phyloP scores from a whole-genome alignment of 1,140 invertebrate species.

The Eupristina koningsbergeri region DNA sequence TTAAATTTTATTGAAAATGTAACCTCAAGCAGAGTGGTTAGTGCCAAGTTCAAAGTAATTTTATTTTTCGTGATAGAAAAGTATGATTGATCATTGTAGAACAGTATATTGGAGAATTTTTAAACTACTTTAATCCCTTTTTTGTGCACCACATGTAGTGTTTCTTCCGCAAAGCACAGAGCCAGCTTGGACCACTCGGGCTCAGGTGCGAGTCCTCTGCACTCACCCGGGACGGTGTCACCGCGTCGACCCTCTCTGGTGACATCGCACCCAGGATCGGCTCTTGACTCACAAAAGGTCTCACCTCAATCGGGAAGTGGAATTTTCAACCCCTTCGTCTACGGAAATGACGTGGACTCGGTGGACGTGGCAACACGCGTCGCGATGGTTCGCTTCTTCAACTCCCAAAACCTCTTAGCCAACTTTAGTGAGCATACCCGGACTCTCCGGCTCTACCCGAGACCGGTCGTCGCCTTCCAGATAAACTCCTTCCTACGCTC shows the following conservation, averaged over 20 bases:
- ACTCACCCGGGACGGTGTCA: constrained; percentile 63
- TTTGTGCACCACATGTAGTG: constrained; percentile 54
- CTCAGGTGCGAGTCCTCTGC: constrained; percentile 54
- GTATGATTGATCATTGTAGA: too few relatives aligned
- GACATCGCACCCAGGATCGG: constrained; percentile 52
- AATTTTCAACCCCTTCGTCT: constrained; percentile 89
- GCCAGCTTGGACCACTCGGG: constrained; percentile 60
- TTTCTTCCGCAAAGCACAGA: constrained; percentile 64
- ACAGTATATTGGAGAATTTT: not conserved
- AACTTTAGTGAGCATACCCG: constrained; percentile 98
- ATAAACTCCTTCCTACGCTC: constrained; percentile 98
- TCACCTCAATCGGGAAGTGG: constrained; percentile 17
- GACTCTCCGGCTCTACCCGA: constrained; percentile 94
- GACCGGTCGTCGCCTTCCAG: constrained; percentile 99
- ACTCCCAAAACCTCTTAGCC: constrained; percentile 95
- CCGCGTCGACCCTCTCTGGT: constrained; percentile 66
- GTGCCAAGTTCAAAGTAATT: too few relatives aligned
- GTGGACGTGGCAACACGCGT: constrained; percentile 98
- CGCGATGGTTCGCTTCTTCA: constrained; percentile 99
- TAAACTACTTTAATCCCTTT: too few relatives aligned
- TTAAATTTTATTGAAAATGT: too few relatives aligned
- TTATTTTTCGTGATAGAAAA: too few relatives aligned
- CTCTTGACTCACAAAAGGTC: constrained; percentile 48
- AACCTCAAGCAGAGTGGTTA: too few relatives aligned
- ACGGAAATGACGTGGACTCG: constrained; percentile 96